These are phyloP conservation scores for Sceloporus undulatus DNA, from an alignment of 2,113 vertebrate genomes.

Conservation along the genomic window DNA sequence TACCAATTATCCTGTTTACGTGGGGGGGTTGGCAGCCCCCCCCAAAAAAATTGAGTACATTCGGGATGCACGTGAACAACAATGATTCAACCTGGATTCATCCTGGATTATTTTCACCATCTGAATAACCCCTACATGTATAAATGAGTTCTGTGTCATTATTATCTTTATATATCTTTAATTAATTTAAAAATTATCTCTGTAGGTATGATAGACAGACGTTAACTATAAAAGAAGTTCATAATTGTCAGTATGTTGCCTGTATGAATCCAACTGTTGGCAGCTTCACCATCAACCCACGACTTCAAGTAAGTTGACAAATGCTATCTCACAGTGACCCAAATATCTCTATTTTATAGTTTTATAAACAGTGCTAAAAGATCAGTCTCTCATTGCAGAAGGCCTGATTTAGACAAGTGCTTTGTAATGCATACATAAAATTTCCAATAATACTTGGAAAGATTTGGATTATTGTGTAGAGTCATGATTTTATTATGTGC, in stretches of 20 bases:
- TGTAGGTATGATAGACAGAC: slow-evolving; percentile 85
- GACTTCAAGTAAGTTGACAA: slow-evolving; percentile 80
- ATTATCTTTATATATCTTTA: background rate
- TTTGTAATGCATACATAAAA: background rate
- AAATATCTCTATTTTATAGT: slow-evolving; percentile 29
- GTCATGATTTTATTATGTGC: background rate
- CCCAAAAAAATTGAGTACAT: no score
- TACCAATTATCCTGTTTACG: no score
- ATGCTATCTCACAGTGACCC: background rate
- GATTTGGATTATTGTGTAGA: background rate
- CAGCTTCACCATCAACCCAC: slow-evolving; percentile 83
- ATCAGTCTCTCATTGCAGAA: slow-evolving; percentile 30
- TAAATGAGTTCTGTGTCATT: background rate
- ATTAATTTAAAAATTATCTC: background rate
- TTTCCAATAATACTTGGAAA: background rate
- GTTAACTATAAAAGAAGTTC: slow-evolving; percentile 82
- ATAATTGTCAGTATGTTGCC: slow-evolving; percentile 82
- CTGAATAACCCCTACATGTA: background rate
- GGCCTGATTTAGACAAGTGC: background rate
- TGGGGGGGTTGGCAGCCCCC: no score
- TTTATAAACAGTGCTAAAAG: background rate
- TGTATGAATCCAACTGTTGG: slow-evolving; percentile 87
- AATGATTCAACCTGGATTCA: no score
- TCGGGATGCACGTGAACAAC: no score
- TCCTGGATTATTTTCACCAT: no score